Evolutionary conservation across 1,140 invertebrate species (phyloP).

Genomic region (Drosophila neocordata): DNA sequence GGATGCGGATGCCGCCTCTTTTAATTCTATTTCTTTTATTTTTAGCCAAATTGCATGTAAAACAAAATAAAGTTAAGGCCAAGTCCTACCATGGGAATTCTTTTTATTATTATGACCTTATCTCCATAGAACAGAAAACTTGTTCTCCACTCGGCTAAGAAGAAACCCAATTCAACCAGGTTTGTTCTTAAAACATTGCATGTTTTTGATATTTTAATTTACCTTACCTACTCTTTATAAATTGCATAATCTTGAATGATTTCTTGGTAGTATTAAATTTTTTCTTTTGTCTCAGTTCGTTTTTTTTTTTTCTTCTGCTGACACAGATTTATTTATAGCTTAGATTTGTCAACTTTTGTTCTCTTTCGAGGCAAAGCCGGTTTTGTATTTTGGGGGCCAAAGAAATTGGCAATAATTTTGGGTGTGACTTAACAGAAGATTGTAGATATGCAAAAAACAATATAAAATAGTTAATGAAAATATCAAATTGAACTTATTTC

Average conservation of each 20-base stretch:
- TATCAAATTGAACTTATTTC: not conserved
- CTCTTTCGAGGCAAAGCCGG: not conserved
- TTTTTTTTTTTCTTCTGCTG: not conserved
- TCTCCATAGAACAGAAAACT: constrained; percentile 1
- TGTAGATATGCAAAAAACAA: not conserved
- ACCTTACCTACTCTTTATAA: constrained; percentile 11
- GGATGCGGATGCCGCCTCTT: constrained; percentile 6
- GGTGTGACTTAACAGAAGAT: constrained; percentile 4
- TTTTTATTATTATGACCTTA: not conserved
- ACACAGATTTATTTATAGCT: constrained; percentile 26
- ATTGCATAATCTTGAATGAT: constrained; percentile 20
- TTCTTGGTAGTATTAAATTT: not conserved
- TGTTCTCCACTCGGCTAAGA: not conserved
- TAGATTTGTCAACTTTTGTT: constrained; percentile 11
- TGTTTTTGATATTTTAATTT: constrained; percentile 18
- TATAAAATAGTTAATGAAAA: not conserved
- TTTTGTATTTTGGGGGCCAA: constrained; percentile 8
- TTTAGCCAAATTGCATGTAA: not conserved
- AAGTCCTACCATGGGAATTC: not conserved
- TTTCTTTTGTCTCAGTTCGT: not conserved
- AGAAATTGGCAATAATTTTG: constrained; percentile 1
- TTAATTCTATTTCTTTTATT: not conserved
- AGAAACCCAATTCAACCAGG: not conserved
- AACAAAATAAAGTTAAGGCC: constrained; percentile 2
- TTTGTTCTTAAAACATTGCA: not conserved